Percentiles rank a stretch among this genome's conserved stretches.
Evolutionary conservation across 2,888 invertebrate species (phyloP).

Genomic region (Noctua comes): DNA sequence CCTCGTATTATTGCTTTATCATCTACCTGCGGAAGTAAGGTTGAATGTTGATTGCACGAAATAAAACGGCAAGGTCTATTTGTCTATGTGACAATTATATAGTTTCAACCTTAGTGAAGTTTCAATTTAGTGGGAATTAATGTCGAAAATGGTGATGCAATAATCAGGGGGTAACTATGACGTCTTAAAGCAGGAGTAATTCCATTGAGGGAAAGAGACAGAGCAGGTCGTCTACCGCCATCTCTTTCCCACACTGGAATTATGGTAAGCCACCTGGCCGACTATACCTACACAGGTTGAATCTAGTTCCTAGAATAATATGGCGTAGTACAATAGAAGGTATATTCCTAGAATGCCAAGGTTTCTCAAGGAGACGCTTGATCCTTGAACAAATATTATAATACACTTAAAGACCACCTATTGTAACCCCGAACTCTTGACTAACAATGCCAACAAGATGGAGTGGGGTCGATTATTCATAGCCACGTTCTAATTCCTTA

Average conservation of each 20-base stretch:
- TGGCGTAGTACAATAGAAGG: background rate
- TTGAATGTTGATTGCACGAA: background rate
- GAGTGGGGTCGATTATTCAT: conserved; percentile 1
- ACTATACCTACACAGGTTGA: background rate
- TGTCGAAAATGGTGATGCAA: background rate
- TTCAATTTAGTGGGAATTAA: background rate
- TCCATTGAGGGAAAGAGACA: too few species aligned
- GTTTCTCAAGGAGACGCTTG: conserved; percentile 4
- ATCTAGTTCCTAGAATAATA: background rate
- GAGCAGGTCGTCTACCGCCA: too few species aligned
- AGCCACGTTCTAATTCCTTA: background rate
- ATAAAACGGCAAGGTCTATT: background rate
- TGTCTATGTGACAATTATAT: background rate
- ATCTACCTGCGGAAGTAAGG: background rate
- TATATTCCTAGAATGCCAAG: background rate
- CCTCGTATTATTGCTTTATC: background rate
- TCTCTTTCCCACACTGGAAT: too few species aligned
- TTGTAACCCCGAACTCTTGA: background rate
- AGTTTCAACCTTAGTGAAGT: background rate
- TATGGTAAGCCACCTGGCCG: too few species aligned
- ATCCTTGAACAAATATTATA: conserved; percentile 19
- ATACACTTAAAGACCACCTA: conserved; percentile 11
- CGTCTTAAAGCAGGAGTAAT: too few species aligned
- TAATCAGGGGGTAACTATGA: background rate
- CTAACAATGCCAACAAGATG: conserved; percentile 22